Evolutionary conservation across 2,888 invertebrate genomes (phyloP), one percentile per base, ranked within the genome.

Genomic region (Steinernema scapterisci): DNA sequence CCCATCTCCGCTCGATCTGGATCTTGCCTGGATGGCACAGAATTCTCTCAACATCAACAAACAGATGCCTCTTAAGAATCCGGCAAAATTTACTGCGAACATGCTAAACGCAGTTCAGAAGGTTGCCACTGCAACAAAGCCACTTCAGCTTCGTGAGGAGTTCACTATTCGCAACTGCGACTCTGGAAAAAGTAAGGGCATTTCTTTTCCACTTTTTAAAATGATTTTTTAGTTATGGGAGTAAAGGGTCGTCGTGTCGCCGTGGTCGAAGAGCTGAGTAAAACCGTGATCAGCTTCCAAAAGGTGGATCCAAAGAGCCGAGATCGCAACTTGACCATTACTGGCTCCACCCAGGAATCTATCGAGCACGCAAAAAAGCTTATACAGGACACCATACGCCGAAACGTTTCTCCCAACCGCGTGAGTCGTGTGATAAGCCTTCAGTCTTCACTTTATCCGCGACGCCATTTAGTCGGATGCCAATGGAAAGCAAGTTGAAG

Each of bases 241-340:
- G 95, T 95, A 92, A 95, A 95, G 91, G 96, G 96, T 89, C 92
- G 95, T 89, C 92, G 96, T 90, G 95, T 96, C 90, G 95, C 95
- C 91, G 94, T 95, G 93, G 96, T 96, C 90, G 96, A 96, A 91
- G 95, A 95, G 91, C 92, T 96, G 90, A 95, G 95, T 91, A 95
- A 95, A 91, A 95, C 95, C 89, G 94, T 96, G 90, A 95, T 96
- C 91, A 95, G 95, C 90, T 96, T 96, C 92, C 95, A 96, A 92
- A 92, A 95, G 77, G 95, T 96, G 81, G 94, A 92, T 89, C 94
- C 95, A 82, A 95, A 95, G 85, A 94, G 95, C 77, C 95, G 94
- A 90, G 95, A 95, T 43, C 92, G 96, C 87, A 92, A 95, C 84
- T 94, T 96, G 85, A 95, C 95, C 90, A 95, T 96, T 85, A 95